phyloP scores from a whole-genome alignment of 1,140 invertebrate species.

The Dendrolimus kikuchii region DNA sequence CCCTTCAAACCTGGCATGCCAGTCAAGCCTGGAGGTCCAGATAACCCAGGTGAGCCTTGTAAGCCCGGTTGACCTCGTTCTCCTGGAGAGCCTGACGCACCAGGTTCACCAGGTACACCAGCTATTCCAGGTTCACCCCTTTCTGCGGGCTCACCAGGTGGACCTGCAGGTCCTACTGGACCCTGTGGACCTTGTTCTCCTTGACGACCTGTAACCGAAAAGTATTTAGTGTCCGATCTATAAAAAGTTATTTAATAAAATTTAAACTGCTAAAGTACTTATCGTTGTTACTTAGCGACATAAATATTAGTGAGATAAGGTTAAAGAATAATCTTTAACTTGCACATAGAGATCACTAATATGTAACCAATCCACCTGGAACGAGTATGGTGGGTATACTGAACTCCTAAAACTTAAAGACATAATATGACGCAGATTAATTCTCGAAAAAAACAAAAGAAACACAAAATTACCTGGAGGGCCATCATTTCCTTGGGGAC shows the following conservation, averaged over 20 bases:
- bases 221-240: not conserved
- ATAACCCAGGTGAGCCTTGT: conserved; percentile 77
- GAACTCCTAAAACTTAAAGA: not conserved
- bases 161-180: conserved; percentile 77
- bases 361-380: not conserved
- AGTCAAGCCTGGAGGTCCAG: conserved; percentile 77
- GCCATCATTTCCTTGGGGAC: conserved; percentile 78
- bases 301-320: no score
- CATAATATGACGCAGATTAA: not conserved
- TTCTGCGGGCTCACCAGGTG: conserved; percentile 83
- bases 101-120: conserved; percentile 81
- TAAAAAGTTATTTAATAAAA: no score
- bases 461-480: conserved; percentile 67
- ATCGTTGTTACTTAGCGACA: no score
- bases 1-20: conserved; percentile 83
- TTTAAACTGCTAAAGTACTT: no score
- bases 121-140: conserved; percentile 82
- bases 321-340: not conserved
- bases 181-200: conserved; percentile 81
- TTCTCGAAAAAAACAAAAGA: no score
- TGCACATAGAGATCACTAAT: not conserved
- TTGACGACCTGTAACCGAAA: conserved; percentile 66
- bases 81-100: conserved; percentile 80
- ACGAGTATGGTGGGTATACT: not conserved
- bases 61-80: conserved; percentile 80